phyloP scores from a whole-genome alignment of 2,888 invertebrate genomes.

The Heliconius sara region DNA sequence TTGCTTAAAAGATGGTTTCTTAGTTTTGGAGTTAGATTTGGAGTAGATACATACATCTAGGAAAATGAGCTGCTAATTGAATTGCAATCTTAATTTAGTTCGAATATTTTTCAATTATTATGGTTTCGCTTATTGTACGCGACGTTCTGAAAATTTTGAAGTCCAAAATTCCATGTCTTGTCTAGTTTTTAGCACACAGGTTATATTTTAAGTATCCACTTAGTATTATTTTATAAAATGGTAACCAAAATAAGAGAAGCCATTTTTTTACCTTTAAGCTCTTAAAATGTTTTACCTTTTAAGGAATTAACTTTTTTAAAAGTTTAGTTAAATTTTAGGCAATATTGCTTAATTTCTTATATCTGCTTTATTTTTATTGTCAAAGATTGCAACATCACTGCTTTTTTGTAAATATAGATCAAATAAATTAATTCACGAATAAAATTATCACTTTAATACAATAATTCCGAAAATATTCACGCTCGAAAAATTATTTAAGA shows the following conservation, averaged over 20 bases:
- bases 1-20: no score
- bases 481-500: background rate
- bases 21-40: no score
- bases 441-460: background rate
- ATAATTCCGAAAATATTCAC: background rate
- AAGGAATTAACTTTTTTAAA: background rate
- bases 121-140: no score
- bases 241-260: no score
- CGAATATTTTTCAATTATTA: no score
- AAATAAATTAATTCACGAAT: background rate
- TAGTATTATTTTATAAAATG: no score
- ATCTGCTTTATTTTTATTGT: background rate
- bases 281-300: slow-evolving; percentile 14
- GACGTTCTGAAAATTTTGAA: no score
- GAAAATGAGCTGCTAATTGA: no score
- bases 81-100: no score
- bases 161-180: no score
- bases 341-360: background rate
- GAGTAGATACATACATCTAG: no score
- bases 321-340: background rate
- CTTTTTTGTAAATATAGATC: background rate
- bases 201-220: background rate
- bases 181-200: no score
- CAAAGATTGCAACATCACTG: background rate
- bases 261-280: background rate